Evolutionary conservation across 1,140 invertebrate genomes (phyloP).

Genomic region (Antheraea mylitta): DNA sequence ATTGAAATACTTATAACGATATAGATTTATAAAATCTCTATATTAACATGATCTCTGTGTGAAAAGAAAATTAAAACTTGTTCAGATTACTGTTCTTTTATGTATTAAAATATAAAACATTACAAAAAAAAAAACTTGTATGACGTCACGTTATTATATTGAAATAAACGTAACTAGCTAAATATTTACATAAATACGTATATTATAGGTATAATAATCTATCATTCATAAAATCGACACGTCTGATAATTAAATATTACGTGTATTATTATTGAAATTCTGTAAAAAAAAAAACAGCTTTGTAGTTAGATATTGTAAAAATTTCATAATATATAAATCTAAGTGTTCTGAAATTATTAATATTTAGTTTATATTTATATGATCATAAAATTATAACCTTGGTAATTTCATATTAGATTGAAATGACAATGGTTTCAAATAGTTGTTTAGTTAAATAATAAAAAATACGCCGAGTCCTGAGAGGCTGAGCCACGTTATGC

Average conservation of each 20-base stretch:
- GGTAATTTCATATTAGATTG: not conserved
- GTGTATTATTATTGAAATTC: not conserved
- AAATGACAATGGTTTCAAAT: not conserved
- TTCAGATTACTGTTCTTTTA: slow-evolving; percentile 46
- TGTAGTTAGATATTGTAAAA: slow-evolving; percentile 54
- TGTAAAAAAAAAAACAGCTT: slow-evolving; percentile 23
- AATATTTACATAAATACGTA: slow-evolving; percentile 34
- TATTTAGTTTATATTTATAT: slow-evolving; percentile 7
- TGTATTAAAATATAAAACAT: slow-evolving; percentile 31
- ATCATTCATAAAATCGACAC: slow-evolving; percentile 30
- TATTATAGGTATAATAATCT: slow-evolving; percentile 21
- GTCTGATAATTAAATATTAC: slow-evolving; percentile 20
- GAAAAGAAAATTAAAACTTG: slow-evolving; percentile 50
- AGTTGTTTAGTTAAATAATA: not conserved
- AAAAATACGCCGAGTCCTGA: slow-evolving; percentile 8
- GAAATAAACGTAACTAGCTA: slow-evolving; percentile 36
- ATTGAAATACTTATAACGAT: slow-evolving; percentile 29
- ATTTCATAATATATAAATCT: slow-evolving; percentile 2
- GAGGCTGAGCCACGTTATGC: slow-evolving; percentile 9
- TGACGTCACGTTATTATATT: slow-evolving; percentile 35
- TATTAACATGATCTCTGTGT: slow-evolving; percentile 27
- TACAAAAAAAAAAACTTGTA: slow-evolving; percentile 30
- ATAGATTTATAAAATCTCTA: slow-evolving; percentile 30
- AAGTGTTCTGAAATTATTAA: not conserved
- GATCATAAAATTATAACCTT: slow-evolving; percentile 8